These are phyloP conservation scores for Eristalis tenax DNA, from an alignment of 2,888 invertebrate species.

Conservation along the genomic window DNA sequence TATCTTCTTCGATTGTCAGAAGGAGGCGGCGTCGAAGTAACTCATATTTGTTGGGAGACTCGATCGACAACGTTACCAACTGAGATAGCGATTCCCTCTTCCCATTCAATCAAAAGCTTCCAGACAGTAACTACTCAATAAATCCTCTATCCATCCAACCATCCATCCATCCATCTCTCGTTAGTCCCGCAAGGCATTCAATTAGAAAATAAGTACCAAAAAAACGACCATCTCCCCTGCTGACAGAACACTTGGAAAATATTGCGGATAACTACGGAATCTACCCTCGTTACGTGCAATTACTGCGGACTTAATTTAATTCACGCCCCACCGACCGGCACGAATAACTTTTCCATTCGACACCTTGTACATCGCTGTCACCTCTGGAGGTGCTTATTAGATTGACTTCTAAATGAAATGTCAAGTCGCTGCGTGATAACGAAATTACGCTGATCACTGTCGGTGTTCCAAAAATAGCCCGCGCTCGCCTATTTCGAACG, in stretches of 20 bases:
- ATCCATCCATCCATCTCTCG: too few relatives aligned
- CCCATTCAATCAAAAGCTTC: too few relatives aligned
- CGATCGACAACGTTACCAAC: too few relatives aligned
- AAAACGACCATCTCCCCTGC: neutral
- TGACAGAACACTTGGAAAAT: neutral
- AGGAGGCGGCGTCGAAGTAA: too few relatives aligned
- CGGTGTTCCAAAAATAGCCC: neutral
- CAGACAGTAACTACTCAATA: too few relatives aligned
- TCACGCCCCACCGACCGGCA: neutral
- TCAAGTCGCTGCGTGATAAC: conserved; percentile 2
- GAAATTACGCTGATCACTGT: neutral
- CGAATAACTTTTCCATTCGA: neutral
- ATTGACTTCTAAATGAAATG: conserved; percentile 32
- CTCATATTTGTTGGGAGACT: too few relatives aligned
- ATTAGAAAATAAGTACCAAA: too few relatives aligned
- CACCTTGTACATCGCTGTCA: neutral
- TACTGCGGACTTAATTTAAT: conserved; percentile 28
- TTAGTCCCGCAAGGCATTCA: too few relatives aligned
- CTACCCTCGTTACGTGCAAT: conserved; percentile 18
- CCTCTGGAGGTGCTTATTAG: conserved; percentile 39
- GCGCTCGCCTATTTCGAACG: neutral
- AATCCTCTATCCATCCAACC: too few relatives aligned
- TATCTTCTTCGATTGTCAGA: too few relatives aligned
- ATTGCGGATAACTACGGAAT: neutral
- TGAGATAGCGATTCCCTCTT: too few relatives aligned